These are phyloP conservation scores for Vidua chalybeata DNA, from an alignment of 2,113 vertebrate species.

Conservation along the genomic window DNA sequence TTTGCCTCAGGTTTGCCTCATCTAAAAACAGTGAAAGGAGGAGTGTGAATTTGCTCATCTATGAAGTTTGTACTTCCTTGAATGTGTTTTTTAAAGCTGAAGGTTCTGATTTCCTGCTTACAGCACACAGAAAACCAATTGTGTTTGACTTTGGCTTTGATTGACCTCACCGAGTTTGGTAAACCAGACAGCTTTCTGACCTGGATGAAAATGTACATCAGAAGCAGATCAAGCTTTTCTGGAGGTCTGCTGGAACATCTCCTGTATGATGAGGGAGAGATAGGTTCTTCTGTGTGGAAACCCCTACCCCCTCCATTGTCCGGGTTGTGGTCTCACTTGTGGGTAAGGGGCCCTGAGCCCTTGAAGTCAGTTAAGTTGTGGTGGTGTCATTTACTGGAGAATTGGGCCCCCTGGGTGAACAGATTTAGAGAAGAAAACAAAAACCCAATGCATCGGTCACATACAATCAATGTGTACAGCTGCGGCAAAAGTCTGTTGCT, in stretches of 20 bases:
- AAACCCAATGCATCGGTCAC: neutral
- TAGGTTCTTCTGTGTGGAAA: neutral
- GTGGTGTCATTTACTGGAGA: neutral
- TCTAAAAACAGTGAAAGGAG: neutral
- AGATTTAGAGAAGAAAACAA: neutral
- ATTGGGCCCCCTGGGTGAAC: neutral
- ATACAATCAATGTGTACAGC: neutral
- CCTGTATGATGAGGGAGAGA: neutral
- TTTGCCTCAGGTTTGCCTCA: neutral
- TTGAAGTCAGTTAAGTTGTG: neutral
- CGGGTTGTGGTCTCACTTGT: neutral
- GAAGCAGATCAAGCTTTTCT: neutral
- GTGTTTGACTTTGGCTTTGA: neutral
- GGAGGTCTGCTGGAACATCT: neutral
- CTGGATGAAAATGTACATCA: neutral
- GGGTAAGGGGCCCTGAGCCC: neutral
- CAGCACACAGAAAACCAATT: neutral
- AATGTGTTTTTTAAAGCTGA: neutral
- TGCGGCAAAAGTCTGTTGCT: constrained; percentile 24
- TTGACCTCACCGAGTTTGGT: neutral
- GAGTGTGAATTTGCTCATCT: neutral
- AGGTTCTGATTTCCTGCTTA: neutral
- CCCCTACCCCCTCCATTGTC: accelerated
- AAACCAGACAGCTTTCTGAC: neutral
- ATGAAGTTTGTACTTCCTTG: neutral